Conservation (phyloP, 2,113 vertebrate species). For the Amia ocellicauda region DNA sequence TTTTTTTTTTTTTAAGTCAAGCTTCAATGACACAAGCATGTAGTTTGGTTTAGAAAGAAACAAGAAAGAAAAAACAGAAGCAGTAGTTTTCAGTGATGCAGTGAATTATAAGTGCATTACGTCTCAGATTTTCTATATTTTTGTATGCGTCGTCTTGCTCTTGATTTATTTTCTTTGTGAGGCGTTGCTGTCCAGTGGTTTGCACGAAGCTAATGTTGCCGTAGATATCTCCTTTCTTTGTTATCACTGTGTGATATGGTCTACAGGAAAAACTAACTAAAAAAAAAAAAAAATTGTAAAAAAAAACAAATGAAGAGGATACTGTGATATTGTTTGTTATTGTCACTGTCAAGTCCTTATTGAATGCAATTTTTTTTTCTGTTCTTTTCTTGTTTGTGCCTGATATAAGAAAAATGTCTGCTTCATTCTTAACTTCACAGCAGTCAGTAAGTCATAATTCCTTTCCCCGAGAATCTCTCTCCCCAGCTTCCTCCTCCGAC, state of each 20-base stretch:
- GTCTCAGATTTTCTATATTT: conserved; percentile 68
- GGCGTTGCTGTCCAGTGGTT: conserved; percentile 63
- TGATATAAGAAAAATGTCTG: background rate
- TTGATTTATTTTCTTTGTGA: conserved; percentile 58
- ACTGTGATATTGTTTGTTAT: conserved; percentile 57
- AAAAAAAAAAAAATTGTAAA: conserved; percentile 48
- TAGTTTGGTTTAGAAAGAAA: conserved; percentile 26
- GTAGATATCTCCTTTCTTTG: conserved; percentile 61
- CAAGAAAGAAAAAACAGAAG: conserved; percentile 25
- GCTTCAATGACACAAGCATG: conserved; percentile 26
- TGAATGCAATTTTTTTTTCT: conserved; percentile 21
- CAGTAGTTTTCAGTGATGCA: conserved; percentile 40
- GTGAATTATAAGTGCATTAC: conserved; percentile 41
- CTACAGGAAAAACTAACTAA: conserved; percentile 49
- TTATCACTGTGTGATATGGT: conserved; percentile 73
- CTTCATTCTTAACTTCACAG: background rate
- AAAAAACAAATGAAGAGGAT: conserved; percentile 48
- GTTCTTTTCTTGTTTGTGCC: no score
- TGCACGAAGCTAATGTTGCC: conserved; percentile 69
- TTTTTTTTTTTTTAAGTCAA: no score
- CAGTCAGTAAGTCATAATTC: background rate
- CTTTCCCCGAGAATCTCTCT: no score
- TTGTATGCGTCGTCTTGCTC: conserved; percentile 68
- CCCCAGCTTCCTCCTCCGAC: no score
- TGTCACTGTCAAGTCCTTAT: conserved; percentile 44